Base-by-base conservation (phyloP, 2,888 invertebrate genomes). In the Tuberolachnus salignus region DNA sequence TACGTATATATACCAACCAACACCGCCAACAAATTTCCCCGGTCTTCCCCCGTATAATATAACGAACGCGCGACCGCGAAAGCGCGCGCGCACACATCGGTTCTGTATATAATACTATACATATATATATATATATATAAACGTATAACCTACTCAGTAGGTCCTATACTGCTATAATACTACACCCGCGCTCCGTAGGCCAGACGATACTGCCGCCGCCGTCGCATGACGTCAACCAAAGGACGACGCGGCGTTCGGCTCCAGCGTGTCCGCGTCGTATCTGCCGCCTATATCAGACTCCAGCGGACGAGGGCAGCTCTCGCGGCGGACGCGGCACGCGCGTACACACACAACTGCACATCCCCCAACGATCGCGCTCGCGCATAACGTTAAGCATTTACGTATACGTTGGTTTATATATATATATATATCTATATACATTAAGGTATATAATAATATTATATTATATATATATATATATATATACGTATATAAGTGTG, bases 191-290 rank as follows among this genome's bases (percentile, higher is more conserved):
- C 42, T 10, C 16, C 53, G 19, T 19, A 8, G 19, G 13, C 46
- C 8, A 44, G 46, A 44, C 57, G 21, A 34, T 26, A 49, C 19
- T 21, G 13, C 34, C 72, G 55, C 55, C 69, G 16, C 63, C 63
- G 16, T 51, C 63, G 75, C 26, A 67, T 78, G 75, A 78, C 75
- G 75, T 78, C 75, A 78, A 57, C 75, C 75, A 57, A 55, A 66
- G 66, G 55, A 75, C 75, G 55, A 75, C 75, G 67, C 67, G 67
- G 55, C 75, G 16, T 73, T 73, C 11, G 75, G 75, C 75, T 78
- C 75, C 75, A 67, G 66, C 49, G 49, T 78, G 75, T 78, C 75
- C 75, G 72, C 72, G 51, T 63, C 57, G 66, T 55, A 55, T 55
- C 66, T 19, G 46, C 51, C 46, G 57, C 55, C 57, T 59, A 78